phyloP scores from a whole-genome alignment of 1,140 invertebrate genomes.

The Diabrotica undecimpunctata region DNA sequence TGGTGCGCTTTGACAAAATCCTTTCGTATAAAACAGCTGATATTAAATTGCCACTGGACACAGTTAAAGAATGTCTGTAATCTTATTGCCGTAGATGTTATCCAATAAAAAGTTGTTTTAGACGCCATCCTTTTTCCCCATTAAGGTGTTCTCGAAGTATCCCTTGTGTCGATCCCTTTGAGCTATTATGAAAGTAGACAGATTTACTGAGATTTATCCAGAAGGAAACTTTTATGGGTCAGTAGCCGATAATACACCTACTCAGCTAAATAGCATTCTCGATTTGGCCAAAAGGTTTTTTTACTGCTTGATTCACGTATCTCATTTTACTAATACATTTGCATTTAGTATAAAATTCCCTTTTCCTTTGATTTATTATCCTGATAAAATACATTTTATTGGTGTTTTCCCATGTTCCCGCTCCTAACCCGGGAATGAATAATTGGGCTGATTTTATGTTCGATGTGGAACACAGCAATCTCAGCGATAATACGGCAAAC shows the following conservation, averaged over 20 bases:
- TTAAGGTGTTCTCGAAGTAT: neutral
- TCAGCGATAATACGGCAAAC: too few species aligned
- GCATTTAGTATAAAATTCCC: neutral
- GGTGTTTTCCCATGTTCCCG: neutral
- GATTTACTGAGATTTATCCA: neutral
- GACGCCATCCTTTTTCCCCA: too few species aligned
- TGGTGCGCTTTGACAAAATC: too few species aligned
- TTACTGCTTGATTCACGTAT: neutral
- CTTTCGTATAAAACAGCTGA: too few species aligned
- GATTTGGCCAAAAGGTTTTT: conserved; percentile 10
- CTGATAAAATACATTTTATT: conserved; percentile 5
- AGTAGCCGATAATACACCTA: neutral
- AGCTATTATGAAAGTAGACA: neutral
- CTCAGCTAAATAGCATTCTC: neutral
- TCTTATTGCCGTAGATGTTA: too few species aligned
- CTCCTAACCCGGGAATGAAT: too few species aligned
- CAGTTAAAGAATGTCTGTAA: too few species aligned
- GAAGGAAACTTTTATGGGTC: neutral
- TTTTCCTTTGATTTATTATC: conserved; percentile 5
- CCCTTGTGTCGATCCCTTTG: neutral
- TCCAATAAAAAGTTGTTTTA: too few species aligned
- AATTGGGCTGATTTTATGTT: too few species aligned
- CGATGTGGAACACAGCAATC: too few species aligned
- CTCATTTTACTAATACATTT: conserved; percentile 3
- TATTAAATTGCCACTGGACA: too few species aligned